These are phyloP conservation scores for Paralichthys olivaceus DNA, from an alignment of 2,113 vertebrate species.

Conservation along the genomic window DNA sequence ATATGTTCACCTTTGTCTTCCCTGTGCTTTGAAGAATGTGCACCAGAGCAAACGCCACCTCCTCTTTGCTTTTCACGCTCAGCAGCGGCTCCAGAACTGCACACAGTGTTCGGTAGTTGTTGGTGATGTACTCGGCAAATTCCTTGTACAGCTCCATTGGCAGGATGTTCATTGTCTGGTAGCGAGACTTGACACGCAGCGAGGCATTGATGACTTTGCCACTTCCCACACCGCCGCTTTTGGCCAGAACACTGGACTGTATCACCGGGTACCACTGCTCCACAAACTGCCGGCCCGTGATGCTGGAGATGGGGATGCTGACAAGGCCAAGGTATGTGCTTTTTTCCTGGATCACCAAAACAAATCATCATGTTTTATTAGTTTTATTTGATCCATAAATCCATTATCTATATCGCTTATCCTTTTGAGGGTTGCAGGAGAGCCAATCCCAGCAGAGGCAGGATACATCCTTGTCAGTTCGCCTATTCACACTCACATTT, in stretches of 20 bases:
- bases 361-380: neutral
- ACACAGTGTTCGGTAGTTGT: constrained; percentile 95
- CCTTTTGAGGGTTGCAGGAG: no score
- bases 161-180: constrained; percentile 99
- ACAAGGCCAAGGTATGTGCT: constrained; percentile 96
- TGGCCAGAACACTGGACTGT: constrained; percentile 87
- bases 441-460: no score
- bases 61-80: constrained; percentile 97
- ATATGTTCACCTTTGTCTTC: constrained; percentile 90
- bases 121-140: constrained; percentile 96
- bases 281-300: constrained; percentile 94
- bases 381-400: neutral
- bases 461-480: no score
- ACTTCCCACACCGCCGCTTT: constrained; percentile 86
- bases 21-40: constrained; percentile 97
- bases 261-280: constrained; percentile 98
- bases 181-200: constrained; percentile 92
- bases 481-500: no score
- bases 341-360: constrained; percentile 84
- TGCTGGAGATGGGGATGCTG: constrained; percentile 95
- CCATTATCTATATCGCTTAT: neutral
- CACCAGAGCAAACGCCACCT: constrained; percentile 95
- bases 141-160: constrained; percentile 99
- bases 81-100: constrained; percentile 93
- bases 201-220: constrained; percentile 93